Base-by-base conservation (phyloP, 1,140 invertebrate genomes). In the Epicauta chinensis region DNA sequence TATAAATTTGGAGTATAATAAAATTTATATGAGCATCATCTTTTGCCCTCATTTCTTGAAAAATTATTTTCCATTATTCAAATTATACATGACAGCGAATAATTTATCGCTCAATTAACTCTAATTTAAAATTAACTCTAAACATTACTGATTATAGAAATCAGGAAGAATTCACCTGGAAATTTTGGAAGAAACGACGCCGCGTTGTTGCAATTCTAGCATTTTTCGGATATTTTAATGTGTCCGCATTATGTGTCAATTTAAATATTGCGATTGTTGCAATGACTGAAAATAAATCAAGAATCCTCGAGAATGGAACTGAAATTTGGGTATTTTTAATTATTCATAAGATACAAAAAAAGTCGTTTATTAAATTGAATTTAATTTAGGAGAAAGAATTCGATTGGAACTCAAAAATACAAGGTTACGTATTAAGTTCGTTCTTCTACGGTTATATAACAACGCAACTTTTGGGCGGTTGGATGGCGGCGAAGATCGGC, bases 171-270 rank as follows among this genome's bases (percentile, higher is more conserved):
- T 23, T 10, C 5, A 12, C 10, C 63, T 84, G 82, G 80, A 76
- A 73, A 47, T 84, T 86, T 67, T 87, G 84, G 83, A 75, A 75
- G 38, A 79, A 80, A 55, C 73, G 84, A 60, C 73, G 87, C 41
- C 83, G 89, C 60, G 65, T 90, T 29, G 82, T 94, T 6, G 83
- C 84, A 0, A 62, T 87, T 0, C 63, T 94, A 51, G 84, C 87
- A 0, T 93, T 94, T 69, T 78, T 93, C 52, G 93, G 92, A 4
- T 93, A 94, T 73, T 87, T 91, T 72, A 88, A 92, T 62, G 81
- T 91, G 0, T 94, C 95, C 71, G 82, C 89, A 10, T 72, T 94
- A 53, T 75, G 93, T 16, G 91, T 91, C 0, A 95, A 94, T 73
- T 72, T 96, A 14, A 91, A 87, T 47, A 86, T 96, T 13, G 91